Percentiles rank a stretch among this genome's conserved stretches.
Evolutionary conservation across 2,113 vertebrate species (phyloP).

Genomic region (Pavo muticus): DNA sequence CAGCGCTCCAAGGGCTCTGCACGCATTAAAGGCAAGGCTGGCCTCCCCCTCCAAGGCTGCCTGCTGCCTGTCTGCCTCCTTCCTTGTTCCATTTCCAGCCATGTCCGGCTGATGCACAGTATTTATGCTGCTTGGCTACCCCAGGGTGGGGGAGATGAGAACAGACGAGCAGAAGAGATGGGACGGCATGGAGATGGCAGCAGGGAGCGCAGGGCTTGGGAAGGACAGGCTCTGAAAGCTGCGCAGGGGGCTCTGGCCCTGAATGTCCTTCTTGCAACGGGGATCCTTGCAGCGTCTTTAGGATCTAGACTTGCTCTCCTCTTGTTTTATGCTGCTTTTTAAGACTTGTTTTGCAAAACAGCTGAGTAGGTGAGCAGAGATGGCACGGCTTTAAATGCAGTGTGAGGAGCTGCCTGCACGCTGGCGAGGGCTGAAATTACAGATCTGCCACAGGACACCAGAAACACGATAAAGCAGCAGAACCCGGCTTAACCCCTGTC

Average conservation of each 20-base stretch:
- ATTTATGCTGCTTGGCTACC: background rate
- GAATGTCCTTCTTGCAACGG: background rate
- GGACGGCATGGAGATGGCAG: background rate
- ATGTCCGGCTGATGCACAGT: rapidly evolving
- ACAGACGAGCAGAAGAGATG: background rate
- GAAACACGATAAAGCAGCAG: background rate
- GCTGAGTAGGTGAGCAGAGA: background rate
- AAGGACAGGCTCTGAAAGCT: background rate
- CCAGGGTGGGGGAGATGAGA: background rate
- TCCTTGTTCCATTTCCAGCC: background rate
- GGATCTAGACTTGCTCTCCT: background rate
- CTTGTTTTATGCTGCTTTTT: background rate
- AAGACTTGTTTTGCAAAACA: background rate
- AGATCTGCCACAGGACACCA: conserved; percentile 9
- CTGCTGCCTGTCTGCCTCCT: background rate
- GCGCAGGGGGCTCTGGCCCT: background rate
- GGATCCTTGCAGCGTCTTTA: background rate
- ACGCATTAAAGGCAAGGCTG: background rate
- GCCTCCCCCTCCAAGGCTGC: rapidly evolving
- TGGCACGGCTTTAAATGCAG: background rate
- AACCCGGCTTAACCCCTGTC: background rate
- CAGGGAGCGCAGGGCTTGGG: background rate
- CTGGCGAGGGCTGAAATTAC: background rate
- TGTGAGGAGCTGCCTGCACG: background rate
- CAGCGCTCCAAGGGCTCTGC: background rate